Percentiles rank a stretch among this genome's conserved stretches.
Conservation (phyloP, 2,888 invertebrate species). For the Ophion ellenae region DNA sequence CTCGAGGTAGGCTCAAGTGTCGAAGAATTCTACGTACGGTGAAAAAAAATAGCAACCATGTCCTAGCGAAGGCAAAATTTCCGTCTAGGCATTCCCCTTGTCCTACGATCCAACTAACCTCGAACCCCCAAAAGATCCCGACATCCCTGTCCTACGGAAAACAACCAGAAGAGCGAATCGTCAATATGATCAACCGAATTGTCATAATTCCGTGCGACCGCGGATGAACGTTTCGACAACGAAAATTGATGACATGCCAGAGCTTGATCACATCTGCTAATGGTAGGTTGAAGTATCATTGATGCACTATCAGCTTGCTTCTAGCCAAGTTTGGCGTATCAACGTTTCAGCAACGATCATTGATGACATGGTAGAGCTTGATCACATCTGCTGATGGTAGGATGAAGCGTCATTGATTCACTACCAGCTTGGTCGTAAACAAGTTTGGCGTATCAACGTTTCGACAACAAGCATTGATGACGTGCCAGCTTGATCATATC, state of each 20-base stretch:
- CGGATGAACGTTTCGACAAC: background rate
- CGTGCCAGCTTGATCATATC: too few species aligned
- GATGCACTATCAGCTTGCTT: too few species aligned
- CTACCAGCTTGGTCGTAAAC: too few species aligned
- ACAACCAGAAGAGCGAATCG: background rate
- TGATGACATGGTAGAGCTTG: too few species aligned
- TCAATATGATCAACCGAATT: background rate
- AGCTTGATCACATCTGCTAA: too few species aligned
- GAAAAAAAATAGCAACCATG: constrained; percentile 74
- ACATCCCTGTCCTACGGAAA: constrained; percentile 24
- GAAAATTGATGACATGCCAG: background rate
- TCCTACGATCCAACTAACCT: constrained; percentile 75
- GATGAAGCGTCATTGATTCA: too few species aligned
- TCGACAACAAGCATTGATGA: too few species aligned
- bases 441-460: too few species aligned
- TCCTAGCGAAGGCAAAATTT: constrained; percentile 81
- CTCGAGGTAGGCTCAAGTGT: constrained; percentile 68
- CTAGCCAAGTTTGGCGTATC: background rate
- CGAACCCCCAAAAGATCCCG: constrained; percentile 41
- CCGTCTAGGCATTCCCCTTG: constrained; percentile 77
- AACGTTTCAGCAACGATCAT: too few species aligned
- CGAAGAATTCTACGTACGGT: constrained; percentile 68
- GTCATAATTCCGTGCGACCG: background rate
- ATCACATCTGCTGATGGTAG: too few species aligned
- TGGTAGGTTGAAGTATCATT: too few species aligned